These are phyloP conservation scores for Rhombomys opimus DNA, from an alignment of 2,113 vertebrate species.

Conservation along the genomic window DNA sequence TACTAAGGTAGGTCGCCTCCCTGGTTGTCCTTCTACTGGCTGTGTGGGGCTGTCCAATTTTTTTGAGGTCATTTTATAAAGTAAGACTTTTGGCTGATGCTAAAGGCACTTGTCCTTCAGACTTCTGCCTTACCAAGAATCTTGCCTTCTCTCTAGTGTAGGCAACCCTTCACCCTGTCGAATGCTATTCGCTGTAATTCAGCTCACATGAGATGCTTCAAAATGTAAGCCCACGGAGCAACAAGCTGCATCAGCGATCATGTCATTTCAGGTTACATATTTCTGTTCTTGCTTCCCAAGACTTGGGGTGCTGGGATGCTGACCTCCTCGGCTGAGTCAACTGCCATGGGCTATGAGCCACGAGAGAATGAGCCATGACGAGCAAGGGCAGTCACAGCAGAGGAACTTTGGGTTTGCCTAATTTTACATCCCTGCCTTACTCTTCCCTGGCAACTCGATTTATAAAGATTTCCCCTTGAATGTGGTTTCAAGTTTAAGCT, in stretches of 20 bases:
- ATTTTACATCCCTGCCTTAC: constrained; percentile 14
- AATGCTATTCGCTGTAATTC: constrained; percentile 87
- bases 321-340: constrained; percentile 76
- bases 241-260: constrained; percentile 86
- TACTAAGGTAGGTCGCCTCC: background rate
- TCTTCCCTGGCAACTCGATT: constrained; percentile 15
- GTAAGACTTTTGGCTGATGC: constrained; percentile 76
- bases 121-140: constrained; percentile 83
- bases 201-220: constrained; percentile 84
- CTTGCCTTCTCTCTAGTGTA: constrained; percentile 80
- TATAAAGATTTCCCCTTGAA: constrained; percentile 52
- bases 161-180: constrained; percentile 86
- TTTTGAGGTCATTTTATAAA: constrained; percentile 79
- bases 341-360: constrained; percentile 86
- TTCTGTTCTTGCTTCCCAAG: constrained; percentile 83
- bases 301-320: constrained; percentile 81
- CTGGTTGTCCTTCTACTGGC: background rate
- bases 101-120: constrained; percentile 87
- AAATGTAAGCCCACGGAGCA: constrained; percentile 85
- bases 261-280: constrained; percentile 88
- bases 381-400: constrained; percentile 76
- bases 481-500: constrained; percentile 45
- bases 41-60: background rate
- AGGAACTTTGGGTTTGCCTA: constrained; percentile 73
- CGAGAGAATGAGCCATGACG: constrained; percentile 78